Conservation (phyloP, 1,140 invertebrate species). For the Drosophila eugracilis region DNA sequence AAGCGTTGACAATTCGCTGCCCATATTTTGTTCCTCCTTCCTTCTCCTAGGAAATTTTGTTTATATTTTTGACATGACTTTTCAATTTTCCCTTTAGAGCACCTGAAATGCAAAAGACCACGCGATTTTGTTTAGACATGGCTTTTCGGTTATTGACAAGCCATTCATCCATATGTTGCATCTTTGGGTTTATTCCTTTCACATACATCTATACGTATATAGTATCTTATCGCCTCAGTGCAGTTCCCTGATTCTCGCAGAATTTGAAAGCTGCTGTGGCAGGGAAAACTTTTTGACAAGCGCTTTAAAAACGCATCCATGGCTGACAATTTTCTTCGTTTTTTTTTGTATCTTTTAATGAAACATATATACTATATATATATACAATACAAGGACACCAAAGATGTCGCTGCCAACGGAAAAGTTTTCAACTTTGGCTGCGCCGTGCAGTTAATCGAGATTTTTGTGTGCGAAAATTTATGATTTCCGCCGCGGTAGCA, state of each 20-base stretch:
- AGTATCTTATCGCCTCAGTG: constrained; percentile 57
- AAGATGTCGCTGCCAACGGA: constrained; percentile 34
- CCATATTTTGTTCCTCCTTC: constrained; percentile 29
- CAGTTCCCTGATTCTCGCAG: constrained; percentile 35
- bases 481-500: constrained; percentile 46
- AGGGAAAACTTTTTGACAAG: constrained; percentile 71
- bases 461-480: constrained; percentile 64
- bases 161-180: constrained; percentile 14
- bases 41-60: constrained; percentile 9
- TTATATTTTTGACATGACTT: constrained; percentile 64
- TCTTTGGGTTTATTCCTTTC: not conserved
- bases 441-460: constrained; percentile 56
- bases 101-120: constrained; percentile 30
- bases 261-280: constrained; percentile 41
- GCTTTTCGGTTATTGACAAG: constrained; percentile 39
- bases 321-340: constrained; percentile 33
- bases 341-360: constrained; percentile 37
- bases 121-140: constrained; percentile 41
- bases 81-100: constrained; percentile 60
- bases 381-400: constrained; percentile 41
- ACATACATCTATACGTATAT: constrained; percentile 3
- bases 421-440: constrained; percentile 61
- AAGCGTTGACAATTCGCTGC: constrained; percentile 61
- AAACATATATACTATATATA: constrained; percentile 61
- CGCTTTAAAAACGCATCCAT: constrained; percentile 70